phyloP scores from a whole-genome alignment of 2,113 vertebrate species.

The Ophthalmotilapia sp. region DNA sequence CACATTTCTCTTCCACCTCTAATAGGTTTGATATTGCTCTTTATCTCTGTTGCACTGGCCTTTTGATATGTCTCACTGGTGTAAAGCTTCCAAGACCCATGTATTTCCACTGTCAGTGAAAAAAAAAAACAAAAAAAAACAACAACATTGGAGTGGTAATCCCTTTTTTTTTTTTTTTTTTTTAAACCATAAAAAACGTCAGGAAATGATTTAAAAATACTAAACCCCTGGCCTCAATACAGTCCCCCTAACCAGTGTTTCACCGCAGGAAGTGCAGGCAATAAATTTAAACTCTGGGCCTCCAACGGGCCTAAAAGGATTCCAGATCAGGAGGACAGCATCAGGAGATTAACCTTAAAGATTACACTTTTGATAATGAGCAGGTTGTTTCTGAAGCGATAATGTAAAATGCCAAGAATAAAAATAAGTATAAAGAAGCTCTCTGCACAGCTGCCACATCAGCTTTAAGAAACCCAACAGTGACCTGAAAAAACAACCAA shows the following conservation, averaged over 20 bases:
- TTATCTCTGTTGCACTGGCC: neutral
- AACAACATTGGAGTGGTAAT: neutral
- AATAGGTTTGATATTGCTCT: neutral
- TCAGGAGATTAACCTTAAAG: neutral
- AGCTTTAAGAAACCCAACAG: neutral
- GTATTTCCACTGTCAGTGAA: neutral
- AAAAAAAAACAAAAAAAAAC: rapidly evolving
- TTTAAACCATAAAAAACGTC: neutral
- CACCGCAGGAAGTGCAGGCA: neutral
- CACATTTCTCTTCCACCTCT: neutral
- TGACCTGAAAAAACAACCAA: neutral
- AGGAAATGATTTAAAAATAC: neutral
- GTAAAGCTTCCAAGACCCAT: neutral
- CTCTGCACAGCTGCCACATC: neutral
- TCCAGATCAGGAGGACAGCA: neutral
- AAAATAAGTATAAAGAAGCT: neutral
- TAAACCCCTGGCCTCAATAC: neutral
- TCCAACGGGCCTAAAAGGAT: neutral
- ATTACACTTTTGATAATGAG: neutral
- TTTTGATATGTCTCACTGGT: neutral
- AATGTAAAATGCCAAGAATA: neutral
- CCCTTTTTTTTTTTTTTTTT: neutral
- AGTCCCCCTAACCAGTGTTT: neutral
- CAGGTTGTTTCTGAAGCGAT: neutral
- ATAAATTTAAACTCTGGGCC: neutral